These are phyloP conservation scores for Aurelia aurita complex sp. Pacific DNA, from an alignment of 30 jellyfish, hydroid and myxozoan species.

Conservation along the genomic window DNA sequence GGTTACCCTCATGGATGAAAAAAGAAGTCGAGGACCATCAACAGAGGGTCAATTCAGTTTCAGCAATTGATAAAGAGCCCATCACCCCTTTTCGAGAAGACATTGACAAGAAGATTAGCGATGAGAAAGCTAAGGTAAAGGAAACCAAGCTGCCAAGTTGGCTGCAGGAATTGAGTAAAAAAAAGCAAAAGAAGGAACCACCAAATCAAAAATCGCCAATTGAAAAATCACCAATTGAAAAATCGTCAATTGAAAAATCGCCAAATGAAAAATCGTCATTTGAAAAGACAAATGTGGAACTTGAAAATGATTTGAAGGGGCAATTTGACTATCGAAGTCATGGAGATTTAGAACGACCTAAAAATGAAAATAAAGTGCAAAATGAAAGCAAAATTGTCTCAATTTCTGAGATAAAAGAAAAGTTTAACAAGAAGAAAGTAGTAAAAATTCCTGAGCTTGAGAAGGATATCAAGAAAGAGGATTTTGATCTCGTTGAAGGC, in stretches of 20 bases:
- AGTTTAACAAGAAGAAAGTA: conserved; percentile 3
- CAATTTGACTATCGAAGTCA: conserved; percentile 17
- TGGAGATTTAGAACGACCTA: background rate
- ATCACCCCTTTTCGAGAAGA: background rate
- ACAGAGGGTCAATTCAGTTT: background rate
- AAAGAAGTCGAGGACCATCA: conserved; percentile 2
- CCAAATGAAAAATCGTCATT: background rate
- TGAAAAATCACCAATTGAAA: background rate
- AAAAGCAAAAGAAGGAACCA: conserved; percentile 19
- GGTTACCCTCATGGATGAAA: conserved; percentile 43
- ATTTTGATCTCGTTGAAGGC: background rate
- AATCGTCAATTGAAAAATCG: background rate
- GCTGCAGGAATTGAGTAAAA: conserved; percentile 41
- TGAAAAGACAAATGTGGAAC: background rate
- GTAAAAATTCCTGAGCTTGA: too few species aligned
- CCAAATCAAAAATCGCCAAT: background rate
- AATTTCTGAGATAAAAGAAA: conserved; percentile 1
- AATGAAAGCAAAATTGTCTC: background rate
- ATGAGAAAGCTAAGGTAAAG: conserved; percentile 3
- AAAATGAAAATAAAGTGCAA: background rate
- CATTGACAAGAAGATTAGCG: background rate
- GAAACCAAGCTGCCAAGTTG: conserved; percentile 32
- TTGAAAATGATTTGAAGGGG: background rate
- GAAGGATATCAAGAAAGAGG: background rate
- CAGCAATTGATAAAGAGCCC: background rate